A percentile compares a stretch with the other conserved stretches of the same genome.
These are phyloP conservation scores for Zeuzera pyrina DNA, from an alignment of 2,888 invertebrate genomes.

Conservation along the genomic window DNA sequence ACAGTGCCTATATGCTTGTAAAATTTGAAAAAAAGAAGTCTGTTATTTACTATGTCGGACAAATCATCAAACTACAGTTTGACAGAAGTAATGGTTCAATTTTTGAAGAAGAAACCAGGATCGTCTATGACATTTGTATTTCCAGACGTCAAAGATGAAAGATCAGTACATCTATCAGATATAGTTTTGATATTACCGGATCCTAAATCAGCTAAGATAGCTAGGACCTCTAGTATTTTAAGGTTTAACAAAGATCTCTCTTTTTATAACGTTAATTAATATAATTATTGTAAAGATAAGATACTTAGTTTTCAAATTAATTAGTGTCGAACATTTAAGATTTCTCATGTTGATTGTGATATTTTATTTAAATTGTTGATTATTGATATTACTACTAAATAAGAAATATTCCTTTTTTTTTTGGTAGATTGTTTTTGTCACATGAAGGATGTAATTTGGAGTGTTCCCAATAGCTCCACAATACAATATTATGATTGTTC, in stretches of 20 bases:
- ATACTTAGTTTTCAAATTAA: no score
- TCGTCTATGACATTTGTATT: slow-evolving; percentile 2
- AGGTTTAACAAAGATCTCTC: background rate
- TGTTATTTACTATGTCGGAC: slow-evolving; percentile 6
- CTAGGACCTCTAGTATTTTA: background rate
- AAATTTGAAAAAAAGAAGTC: slow-evolving; percentile 8
- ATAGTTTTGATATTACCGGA: slow-evolving; percentile 10
- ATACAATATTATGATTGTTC: no score
- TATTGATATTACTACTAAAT: no score
- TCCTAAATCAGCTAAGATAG: slow-evolving; percentile 5
- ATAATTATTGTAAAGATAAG: no score
- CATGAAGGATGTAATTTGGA: no score
- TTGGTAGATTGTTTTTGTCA: no score
- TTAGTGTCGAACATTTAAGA: no score
- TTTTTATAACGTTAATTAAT: no score
- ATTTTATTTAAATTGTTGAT: no score
- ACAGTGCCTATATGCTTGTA: slow-evolving; percentile 5
- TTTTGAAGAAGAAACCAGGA: slow-evolving; percentile 4
- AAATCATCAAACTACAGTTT: slow-evolving; percentile 6
- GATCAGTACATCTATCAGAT: slow-evolving; percentile 5
- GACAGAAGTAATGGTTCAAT: slow-evolving; percentile 1
- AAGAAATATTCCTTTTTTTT: no score
- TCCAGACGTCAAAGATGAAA: slow-evolving; percentile 3
- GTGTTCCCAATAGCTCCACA: no score
- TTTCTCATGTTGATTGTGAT: no score